Evolutionary conservation across 2,888 invertebrate genomes (phyloP).

Genomic region (Chymomyza fuscimana): DNA sequence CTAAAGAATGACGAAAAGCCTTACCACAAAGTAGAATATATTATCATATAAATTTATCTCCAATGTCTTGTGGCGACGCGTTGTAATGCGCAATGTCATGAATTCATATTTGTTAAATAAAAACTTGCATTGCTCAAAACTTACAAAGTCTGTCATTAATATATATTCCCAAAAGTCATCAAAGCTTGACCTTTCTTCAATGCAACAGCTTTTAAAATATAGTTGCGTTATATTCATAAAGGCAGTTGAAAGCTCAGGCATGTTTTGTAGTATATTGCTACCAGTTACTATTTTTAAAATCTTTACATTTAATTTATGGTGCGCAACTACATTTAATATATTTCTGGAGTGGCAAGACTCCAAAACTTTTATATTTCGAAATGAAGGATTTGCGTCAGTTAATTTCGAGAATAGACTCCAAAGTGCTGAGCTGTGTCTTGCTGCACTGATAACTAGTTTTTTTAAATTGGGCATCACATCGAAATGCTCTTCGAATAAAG

Average conservation of each 20-base stretch:
- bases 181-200: constrained; percentile 15
- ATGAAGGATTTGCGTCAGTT: background rate
- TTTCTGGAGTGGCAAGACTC: constrained; percentile 22
- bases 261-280: constrained; percentile 27
- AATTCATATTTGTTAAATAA: constrained; percentile 40
- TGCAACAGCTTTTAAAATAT: constrained; percentile 41
- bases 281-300: constrained; percentile 44
- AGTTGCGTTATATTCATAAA: constrained; percentile 36
- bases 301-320: constrained; percentile 30
- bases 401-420: background rate
- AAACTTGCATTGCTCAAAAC: constrained; percentile 48
- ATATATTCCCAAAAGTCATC: constrained; percentile 30
- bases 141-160: constrained; percentile 33
- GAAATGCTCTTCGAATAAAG: constrained; percentile 43
- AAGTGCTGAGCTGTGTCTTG: constrained; percentile 11
- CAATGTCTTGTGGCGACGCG: constrained; percentile 24
- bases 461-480: constrained; percentile 26
- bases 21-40: constrained; percentile 18
- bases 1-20: constrained; percentile 7
- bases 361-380: constrained; percentile 17
- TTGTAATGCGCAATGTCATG: constrained; percentile 21
- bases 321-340: constrained; percentile 20
- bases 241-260: background rate
- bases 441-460: constrained; percentile 34
- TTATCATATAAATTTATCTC: constrained; percentile 40